Conservation (phyloP, 1,140 invertebrate species). For the Polyergus mexicanus region DNA sequence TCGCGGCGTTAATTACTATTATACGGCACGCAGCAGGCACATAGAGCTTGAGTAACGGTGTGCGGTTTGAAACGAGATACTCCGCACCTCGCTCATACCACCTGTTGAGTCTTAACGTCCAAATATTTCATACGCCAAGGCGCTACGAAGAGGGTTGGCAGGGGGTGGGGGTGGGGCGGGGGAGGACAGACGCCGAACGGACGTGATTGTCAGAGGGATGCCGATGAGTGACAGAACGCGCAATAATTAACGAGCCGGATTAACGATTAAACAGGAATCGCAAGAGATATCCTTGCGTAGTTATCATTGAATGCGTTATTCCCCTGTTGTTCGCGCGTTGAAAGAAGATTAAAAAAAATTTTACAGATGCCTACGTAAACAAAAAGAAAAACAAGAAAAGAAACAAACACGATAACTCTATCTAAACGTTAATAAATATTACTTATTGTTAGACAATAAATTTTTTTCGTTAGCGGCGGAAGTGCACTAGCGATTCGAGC, state of each 20-base stretch:
- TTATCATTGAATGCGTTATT: background rate
- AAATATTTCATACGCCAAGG: conserved; percentile 65
- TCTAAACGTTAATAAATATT: background rate
- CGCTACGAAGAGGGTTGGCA: background rate
- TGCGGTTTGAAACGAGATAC: conserved; percentile 76
- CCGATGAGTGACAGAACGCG: conserved; percentile 18
- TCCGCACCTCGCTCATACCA: conserved; percentile 75
- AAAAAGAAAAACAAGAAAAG: too few relatives aligned
- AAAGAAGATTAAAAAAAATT: too few relatives aligned
- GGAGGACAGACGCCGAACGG: background rate
- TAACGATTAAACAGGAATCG: background rate
- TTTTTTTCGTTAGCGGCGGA: background rate
- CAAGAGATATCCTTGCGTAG: background rate
- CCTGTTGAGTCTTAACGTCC: conserved; percentile 73
- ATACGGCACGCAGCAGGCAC: conserved; percentile 69
- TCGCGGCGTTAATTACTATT: conserved; percentile 75
- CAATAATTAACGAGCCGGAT: conserved; percentile 24
- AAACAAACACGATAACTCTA: background rate
- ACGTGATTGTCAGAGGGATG: background rate
- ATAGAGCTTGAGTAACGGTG: conserved; percentile 74
- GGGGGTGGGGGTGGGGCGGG: background rate
- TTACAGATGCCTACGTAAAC: background rate
- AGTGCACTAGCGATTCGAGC: conserved; percentile 23
- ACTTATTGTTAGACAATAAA: background rate
- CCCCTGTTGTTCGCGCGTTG: too few relatives aligned